Evolutionary conservation across 2,797 vertebrate species (phyloP).

Genomic region (Uromys caudimaculatus): DNA sequence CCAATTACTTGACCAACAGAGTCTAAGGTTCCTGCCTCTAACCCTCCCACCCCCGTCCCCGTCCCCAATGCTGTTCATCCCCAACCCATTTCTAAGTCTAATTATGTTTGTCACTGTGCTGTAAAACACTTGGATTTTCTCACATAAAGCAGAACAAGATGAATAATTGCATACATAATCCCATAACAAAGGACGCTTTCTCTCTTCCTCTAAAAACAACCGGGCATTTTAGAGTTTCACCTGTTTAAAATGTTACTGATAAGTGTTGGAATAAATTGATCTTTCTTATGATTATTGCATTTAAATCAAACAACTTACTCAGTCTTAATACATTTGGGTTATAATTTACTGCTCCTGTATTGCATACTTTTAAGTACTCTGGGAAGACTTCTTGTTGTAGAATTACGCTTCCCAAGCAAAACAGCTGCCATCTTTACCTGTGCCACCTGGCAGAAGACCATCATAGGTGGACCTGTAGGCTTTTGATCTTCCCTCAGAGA

Average conservation of each 20-base stretch:
- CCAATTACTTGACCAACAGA: slow-evolving; percentile 2
- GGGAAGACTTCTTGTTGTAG: not conserved
- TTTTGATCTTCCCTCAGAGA: not conserved
- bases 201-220: not conserved
- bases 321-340: slow-evolving; percentile 60
- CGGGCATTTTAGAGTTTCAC: not conserved
- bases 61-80: not conserved
- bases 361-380: not conserved
- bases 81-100: not conserved
- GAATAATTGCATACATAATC: slow-evolving; percentile 47
- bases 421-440: not conserved
- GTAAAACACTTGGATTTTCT: not conserved
- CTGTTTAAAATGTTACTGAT: slow-evolving; percentile 53
- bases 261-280: slow-evolving; percentile 51
- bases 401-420: not conserved
- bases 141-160: slow-evolving; percentile 31
- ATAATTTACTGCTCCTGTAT: not conserved
- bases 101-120: not conserved
- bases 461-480: not conserved
- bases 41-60: no score
- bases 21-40: not conserved
- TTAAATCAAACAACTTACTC: slow-evolving; percentile 75
- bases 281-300: slow-evolving; percentile 73
- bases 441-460: not conserved
- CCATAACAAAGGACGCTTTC: not conserved